Percentiles rank a stretch among this genome's conserved stretches.
Conservation (phyloP, 2,113 vertebrate genomes). For the Epinephelus cyanopodus region DNA sequence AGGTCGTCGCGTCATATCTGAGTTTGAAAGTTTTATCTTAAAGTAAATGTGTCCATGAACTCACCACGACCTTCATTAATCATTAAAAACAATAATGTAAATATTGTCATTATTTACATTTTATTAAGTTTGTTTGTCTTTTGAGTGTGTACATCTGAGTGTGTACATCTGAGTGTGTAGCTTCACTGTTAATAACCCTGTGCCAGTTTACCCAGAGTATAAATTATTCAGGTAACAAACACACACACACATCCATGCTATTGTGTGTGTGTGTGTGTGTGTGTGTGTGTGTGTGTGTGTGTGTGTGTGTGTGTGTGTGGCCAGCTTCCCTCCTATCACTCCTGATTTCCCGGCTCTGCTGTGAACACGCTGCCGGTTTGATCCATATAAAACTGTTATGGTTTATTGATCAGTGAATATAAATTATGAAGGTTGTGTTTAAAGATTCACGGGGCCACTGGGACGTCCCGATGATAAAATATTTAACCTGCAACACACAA, state of each 20-base stretch:
- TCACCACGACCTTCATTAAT: no score
- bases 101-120: no score
- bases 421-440: constrained; percentile 32
- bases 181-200: constrained; percentile 25
- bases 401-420: constrained; percentile 52
- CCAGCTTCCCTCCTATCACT: not conserved
- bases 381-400: constrained; percentile 35
- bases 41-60: no score
- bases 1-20: no score
- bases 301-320: constrained; percentile 6
- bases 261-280: not conserved
- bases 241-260: not conserved
- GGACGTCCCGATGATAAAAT: constrained; percentile 14
- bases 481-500: constrained; percentile 23
- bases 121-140: no score
- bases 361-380: constrained; percentile 6
- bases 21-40: no score
- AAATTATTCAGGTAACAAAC: constrained; percentile 38
- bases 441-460: constrained; percentile 8
- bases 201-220: not conserved
- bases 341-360: not conserved
- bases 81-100: no score
- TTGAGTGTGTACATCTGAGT: no score
- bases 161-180: not conserved
- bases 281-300: not conserved